phyloP scores from a whole-genome alignment of 64 coral and sea anemone genomes.

The Acropora tenuis region DNA sequence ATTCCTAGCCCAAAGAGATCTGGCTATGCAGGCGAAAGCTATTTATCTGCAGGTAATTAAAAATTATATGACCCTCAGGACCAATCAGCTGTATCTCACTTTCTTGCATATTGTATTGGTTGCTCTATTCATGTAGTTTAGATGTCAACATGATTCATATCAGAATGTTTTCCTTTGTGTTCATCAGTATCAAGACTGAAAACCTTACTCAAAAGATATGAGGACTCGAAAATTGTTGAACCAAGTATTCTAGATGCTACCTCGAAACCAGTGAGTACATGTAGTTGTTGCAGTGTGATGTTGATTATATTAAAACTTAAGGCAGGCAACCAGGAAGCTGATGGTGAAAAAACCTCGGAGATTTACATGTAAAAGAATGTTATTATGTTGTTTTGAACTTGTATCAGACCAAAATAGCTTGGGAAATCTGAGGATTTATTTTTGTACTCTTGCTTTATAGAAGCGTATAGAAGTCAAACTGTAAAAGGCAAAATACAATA shows the following conservation, averaged over 20 bases:
- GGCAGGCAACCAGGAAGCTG: background rate
- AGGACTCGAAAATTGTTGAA: constrained; percentile 30
- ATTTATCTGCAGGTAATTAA: constrained; percentile 61
- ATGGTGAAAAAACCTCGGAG: background rate
- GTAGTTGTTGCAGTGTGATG: background rate
- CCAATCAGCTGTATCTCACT: background rate
- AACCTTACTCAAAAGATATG: constrained; percentile 69
- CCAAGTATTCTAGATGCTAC: background rate
- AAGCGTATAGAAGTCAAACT: too few relatives aligned
- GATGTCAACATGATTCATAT: background rate
- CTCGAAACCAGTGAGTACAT: constrained; percentile 22
- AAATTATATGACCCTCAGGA: too few relatives aligned
- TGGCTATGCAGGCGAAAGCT: constrained; percentile 9
- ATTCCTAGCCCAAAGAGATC: constrained; percentile 24
- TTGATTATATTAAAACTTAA: background rate
- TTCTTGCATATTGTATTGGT: background rate
- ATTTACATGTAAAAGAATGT: too few relatives aligned
- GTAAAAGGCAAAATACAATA: too few relatives aligned
- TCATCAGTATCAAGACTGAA: constrained; percentile 77
- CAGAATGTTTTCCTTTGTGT: background rate
- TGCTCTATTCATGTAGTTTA: background rate
- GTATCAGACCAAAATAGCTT: too few relatives aligned
- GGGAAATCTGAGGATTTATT: too few relatives aligned
- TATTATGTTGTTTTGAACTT: too few relatives aligned
- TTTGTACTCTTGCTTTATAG: too few relatives aligned